phyloP scores from a whole-genome alignment of 2,888 invertebrate genomes.

The Ichneumon xanthorius region DNA sequence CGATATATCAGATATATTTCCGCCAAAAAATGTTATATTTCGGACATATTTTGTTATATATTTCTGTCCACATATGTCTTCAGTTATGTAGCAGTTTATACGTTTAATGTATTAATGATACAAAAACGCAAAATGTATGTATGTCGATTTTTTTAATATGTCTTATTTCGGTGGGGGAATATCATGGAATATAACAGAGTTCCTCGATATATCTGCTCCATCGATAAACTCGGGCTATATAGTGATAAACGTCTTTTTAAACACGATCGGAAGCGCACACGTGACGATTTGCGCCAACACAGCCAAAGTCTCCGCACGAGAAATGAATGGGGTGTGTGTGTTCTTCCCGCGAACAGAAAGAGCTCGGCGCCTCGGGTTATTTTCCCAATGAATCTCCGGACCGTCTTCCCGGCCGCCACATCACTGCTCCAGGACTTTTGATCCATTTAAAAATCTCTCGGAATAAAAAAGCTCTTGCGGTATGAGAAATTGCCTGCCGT shows the following conservation, averaged over 20 bases:
- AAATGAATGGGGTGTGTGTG: slow-evolving; percentile 3
- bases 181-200: not conserved
- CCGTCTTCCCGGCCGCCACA: not conserved
- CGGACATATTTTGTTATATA: no score
- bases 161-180: no score
- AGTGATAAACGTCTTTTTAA: not conserved
- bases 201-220: not conserved
- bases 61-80: no score
- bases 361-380: slow-evolving; percentile 33
- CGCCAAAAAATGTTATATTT: no score
- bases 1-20: no score
- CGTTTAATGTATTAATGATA: no score
- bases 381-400: slow-evolving; percentile 15
- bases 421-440: slow-evolving; percentile 15
- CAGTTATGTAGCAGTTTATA: no score
- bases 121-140: no score
- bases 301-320: not conserved
- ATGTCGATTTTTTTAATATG: no score
- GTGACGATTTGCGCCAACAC: not conserved
- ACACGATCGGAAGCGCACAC: not conserved
- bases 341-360: slow-evolving; percentile 29
- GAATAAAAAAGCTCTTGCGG: slow-evolving; percentile 19
- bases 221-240: not conserved
- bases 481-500: slow-evolving; percentile 11
- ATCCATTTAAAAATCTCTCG: slow-evolving; percentile 32